A percentile compares a stretch with the other conserved stretches of the same genome.
Conservation (phyloP, 2,888 invertebrate species). For the Harpagoxenus sublaevis region DNA sequence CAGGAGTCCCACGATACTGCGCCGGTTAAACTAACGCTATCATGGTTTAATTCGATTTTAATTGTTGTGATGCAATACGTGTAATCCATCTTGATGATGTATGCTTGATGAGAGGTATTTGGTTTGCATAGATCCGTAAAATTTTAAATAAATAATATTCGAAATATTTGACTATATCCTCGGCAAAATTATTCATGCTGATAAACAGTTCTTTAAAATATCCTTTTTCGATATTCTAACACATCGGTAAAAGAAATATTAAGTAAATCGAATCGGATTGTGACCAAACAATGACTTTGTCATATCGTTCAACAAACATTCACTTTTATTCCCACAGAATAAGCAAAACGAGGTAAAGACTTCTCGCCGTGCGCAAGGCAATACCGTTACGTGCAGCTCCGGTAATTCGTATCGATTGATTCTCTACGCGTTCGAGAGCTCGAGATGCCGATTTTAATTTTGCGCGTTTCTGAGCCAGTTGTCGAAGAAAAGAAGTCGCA, state of each 20-base stretch:
- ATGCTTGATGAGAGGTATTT: conserved; percentile 29
- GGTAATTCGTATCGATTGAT: conserved; percentile 44
- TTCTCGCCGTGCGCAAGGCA: neutral
- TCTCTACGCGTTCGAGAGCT: conserved; percentile 9
- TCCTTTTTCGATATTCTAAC: neutral
- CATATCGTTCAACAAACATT: neutral
- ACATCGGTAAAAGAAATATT: neutral
- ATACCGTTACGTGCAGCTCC: conserved; percentile 30
- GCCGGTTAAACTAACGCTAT: conserved; percentile 46
- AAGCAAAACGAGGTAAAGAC: conserved; percentile 18
- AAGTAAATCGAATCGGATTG: conserved; percentile 3
- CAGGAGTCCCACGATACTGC: conserved; percentile 60
- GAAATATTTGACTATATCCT: neutral
- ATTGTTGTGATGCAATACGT: conserved; percentile 47
- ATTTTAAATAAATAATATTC: neutral
- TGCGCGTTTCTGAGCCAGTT: conserved; percentile 13
- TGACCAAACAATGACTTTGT: neutral
- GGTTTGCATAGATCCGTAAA: neutral
- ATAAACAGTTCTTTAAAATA: neutral
- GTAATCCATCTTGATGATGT: conserved; percentile 38
- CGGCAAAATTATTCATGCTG: neutral
- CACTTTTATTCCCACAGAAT: neutral
- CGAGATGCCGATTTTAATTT: conserved; percentile 55
- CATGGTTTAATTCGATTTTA: conserved; percentile 68
- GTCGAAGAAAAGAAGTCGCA: conserved; percentile 31